Evolutionary conservation across 2,888 invertebrate genomes (phyloP), one percentile per base, ranked within the genome.

Genomic region (Acronicta psi): DNA sequence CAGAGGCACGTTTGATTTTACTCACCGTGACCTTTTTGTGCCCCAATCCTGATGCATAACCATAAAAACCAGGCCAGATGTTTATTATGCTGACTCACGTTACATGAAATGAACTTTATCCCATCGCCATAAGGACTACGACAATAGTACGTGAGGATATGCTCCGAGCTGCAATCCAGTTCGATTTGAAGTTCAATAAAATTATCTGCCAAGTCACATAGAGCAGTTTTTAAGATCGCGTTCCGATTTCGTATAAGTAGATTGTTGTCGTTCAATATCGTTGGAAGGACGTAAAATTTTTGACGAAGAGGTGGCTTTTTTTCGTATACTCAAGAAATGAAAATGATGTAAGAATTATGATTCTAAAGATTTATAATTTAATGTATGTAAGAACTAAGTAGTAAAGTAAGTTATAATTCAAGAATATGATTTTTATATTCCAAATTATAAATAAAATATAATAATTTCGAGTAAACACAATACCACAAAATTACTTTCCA

Each of bases 21-120:
- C 69, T 56, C 70, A 77, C 62, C 72, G 72, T 80, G 82, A 81
- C 83, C 84, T 84, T 86, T 85, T 85, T 83, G 77, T 77, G 77
- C 66, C 72, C 57, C 67, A 75, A 82, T 80, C 79, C 81, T 79
- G 81, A 83, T 80, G 81, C 84, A 83, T 78, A 81, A 74, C 81
- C 79, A 72, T 83, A 84, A 84, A 84, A 86, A 81, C 66, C 72
- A 78, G 75, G 71, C 83, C 89, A 90, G 87, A 85, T 90, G 88
- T 83, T 86, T 85, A 84, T 81, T 83, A 69, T 81, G 90, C 88
- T 89, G 89, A 92, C 75, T 92, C 91, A 91, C 81, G 69, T 75
- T 18, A 60, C 75, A 73, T 75, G 68, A 63, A 58, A 55, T 61
- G 52, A 58, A 68, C 74, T 68, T 62, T 83, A 67, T 63, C 1